Evolutionary conservation across 2,888 invertebrate genomes (phyloP), one percentile per base, ranked within the genome.

Genomic region (Aleiodes leptofemur): DNA sequence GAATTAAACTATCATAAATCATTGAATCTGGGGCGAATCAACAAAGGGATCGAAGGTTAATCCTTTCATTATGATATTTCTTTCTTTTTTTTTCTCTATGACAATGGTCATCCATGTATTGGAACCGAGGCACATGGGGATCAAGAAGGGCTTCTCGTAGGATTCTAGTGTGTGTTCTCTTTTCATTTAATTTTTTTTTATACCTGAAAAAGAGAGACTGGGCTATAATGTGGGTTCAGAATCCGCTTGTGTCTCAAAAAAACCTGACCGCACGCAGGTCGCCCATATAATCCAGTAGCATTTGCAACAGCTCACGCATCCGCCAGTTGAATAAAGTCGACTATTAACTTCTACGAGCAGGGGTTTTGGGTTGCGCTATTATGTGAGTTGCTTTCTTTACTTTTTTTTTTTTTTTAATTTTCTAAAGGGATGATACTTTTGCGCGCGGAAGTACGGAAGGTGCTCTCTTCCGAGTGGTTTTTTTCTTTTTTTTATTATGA

Each of bases 251-350:
- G 64, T 64, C 64, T 64, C 43, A 23, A 16, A 55, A 23, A 64
- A 64, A 48, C 43, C 64, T 64, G 43, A 64, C 64, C 64, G 64
- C 64, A 64, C 61, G 43, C 61, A 38, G 64, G 64, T 64, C 64
- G 64, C 23, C 14, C 38, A 9, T 55, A 69, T 69, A 69, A 69
- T 69, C 69, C 69, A 69, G 69, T 69, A 69, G 69, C 69, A 69
- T 55, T 69, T 38, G 55, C 55, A 69, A 55, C 69, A 38, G 55
- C 69, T 53, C 69, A 69, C 69, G 69, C 69, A 69, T 69, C 38
- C 43, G 43, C 43, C 64, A 48, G 64, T 64, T 14, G 48, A 43
- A 64, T 48, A 64, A 48, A 48, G 48, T 64, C 16, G 64, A 64
- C 64, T 43, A 64, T 64, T 64, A 64, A 64, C 64, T 64, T 64